These are phyloP conservation scores for Agapornis canus DNA, from an alignment of 2,797 vertebrate species.

Conservation along the genomic window DNA sequence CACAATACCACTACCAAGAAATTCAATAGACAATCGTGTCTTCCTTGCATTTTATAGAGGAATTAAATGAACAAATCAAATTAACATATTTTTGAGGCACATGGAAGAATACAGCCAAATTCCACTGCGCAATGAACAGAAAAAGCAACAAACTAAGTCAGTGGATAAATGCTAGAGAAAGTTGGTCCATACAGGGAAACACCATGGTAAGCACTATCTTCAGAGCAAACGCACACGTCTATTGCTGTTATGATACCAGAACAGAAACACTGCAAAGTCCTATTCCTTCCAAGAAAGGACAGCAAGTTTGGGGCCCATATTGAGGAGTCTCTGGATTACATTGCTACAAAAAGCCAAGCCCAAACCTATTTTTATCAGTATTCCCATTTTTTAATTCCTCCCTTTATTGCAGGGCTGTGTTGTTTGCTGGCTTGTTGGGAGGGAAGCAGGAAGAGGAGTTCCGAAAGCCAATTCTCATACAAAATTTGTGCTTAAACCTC, in stretches of 20 bases:
- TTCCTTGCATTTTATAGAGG: not conserved
- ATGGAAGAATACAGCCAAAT: not conserved
- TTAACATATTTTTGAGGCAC: not conserved
- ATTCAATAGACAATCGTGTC: not conserved
- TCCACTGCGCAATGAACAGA: not conserved
- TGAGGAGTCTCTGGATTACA: not conserved
- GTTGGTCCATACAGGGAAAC: not conserved
- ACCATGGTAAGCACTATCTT: not conserved
- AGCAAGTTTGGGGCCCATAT: not conserved
- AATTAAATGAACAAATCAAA: not conserved
- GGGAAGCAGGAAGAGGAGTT: not conserved
- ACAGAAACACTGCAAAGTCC: not conserved
- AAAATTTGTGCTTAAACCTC: not conserved
- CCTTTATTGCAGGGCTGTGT: not conserved
- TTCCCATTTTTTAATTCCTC: not conserved
- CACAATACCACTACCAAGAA: not conserved
- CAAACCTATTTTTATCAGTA: not conserved
- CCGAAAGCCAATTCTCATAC: not conserved
- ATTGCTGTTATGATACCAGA: not conserved
- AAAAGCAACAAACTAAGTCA: not conserved
- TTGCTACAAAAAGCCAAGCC: not conserved
- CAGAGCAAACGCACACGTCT: not conserved
- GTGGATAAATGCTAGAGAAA: not conserved
- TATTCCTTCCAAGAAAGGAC: not conserved
- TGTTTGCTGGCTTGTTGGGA: not conserved